Base-by-base conservation (phyloP, 2,888 invertebrate species). In the Brachyopa scutellaris region DNA sequence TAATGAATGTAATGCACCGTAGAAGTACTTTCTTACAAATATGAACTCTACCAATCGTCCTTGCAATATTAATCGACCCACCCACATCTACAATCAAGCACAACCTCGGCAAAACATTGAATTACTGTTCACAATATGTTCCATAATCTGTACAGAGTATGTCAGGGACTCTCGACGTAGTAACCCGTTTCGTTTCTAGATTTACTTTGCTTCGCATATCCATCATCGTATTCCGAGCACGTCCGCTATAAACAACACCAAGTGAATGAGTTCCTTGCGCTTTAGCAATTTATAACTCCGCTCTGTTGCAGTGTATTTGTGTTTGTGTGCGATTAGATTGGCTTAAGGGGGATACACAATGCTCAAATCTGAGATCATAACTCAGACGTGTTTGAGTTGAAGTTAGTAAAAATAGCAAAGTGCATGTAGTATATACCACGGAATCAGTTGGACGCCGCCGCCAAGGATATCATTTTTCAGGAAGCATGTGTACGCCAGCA, bases 221-320 rank as follows among this genome's bases (percentile, higher is more conserved):
- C n/a, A n/a, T 73, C 78, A 78, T 78, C 66, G 73, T 15, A 78
- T 73, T 66, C 66, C 45, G 23, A 8, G 78, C 73, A 78, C 78
- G 73, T 78, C 13, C 23, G 38, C 38, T 66, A 66, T 53, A 53
- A 59, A 59, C 73, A 78, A 45, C 59, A 47, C 33, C 38, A 38
- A 64, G 57, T 29, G 29, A 49, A 69, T 59, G 57, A 36, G 49
- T 31, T 49, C 38, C 36, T 40, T 69, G 57, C 38, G 57, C 38
- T 69, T 59, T 47, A 38, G 59, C 59, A 13, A 69, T 69, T 69
- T 69, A 69, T 69, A 26, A 59, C 57, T 19, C 26, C 13, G 29
- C 26, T 21, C 26, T 57, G 40, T 40, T 64, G 64, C 64, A 72
- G 42, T 64, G 40, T 64, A 57, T 59, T 72, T 51, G n/a, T n/a